These are phyloP conservation scores for Caenorhabditis drosophilae DNA, from an alignment of 2,888 invertebrate genomes.

Conservation along the genomic window DNA sequence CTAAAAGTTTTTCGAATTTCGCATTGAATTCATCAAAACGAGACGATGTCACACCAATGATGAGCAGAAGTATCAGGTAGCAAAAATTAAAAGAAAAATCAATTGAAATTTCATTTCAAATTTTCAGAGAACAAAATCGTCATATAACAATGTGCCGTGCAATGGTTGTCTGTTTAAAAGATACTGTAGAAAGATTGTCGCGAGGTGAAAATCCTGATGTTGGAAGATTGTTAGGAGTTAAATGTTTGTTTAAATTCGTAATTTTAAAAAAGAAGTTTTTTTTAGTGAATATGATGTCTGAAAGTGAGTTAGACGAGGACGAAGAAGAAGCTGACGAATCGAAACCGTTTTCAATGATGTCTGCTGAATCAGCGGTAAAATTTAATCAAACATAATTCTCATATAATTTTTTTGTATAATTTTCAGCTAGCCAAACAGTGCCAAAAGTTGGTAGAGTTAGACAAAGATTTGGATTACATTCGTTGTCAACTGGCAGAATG, in stretches of 20 bases:
- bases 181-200: constrained; percentile 31
- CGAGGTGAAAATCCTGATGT: constrained; percentile 36
- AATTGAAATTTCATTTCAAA: background rate
- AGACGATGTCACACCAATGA: constrained; percentile 40
- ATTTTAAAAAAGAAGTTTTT: background rate
- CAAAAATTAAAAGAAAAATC: background rate
- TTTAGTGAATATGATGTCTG: constrained; percentile 44
- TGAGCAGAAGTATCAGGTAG: constrained; percentile 42
- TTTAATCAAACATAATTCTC: background rate
- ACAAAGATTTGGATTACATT: constrained; percentile 32
- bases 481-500: constrained; percentile 27
- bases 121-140: constrained; percentile 24
- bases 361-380: constrained; percentile 41
- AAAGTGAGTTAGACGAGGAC: constrained; percentile 39
- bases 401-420: background rate
- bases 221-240: constrained; percentile 27
- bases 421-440: constrained; percentile 32
- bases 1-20: constrained; percentile 48
- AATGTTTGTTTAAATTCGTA: background rate
- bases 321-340: constrained; percentile 42
- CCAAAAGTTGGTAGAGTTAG: constrained; percentile 26
- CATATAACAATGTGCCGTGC: constrained; percentile 32
- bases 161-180: constrained; percentile 36
- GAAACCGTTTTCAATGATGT: constrained; percentile 38
- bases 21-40: constrained; percentile 32